Base-by-base conservation (phyloP, 2,888 invertebrate genomes). In the Campopleginae sp. region DNA sequence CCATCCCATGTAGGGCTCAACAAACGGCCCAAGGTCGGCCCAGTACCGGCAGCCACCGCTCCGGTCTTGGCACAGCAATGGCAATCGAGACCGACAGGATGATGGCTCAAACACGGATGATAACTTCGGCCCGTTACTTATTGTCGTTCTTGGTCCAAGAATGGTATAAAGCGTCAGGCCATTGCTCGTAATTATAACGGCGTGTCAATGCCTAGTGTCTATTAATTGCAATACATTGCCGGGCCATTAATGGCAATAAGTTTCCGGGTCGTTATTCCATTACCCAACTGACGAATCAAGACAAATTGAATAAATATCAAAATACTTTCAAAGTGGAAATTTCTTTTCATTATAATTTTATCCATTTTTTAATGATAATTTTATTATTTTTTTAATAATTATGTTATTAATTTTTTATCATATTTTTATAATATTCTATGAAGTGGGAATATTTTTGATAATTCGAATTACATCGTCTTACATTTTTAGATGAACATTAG, bases 81-180 rank as follows among this genome's bases (percentile, higher is more conserved):
- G 14, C 4, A 5, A 14, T 14, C 46, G 14, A 46, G 46, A 46
- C 14, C 14, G 4, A 14, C 46, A 14, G 46, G 46, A 14, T 46
- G 7, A 5, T 7, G 46, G 46, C 8, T 46, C 31, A 70, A 17
- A 5, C 48, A 19, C 65, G 65, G 65, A 65, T 65, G 76, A 76
- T 65, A 65, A 65, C 65, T 65, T 65, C 14, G 76, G 76, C 31
- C 48, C 65, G 33, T 1, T 19, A 76, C 12, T 63, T 48, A 48
- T 65, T 65, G 63, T 31, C 38, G 8, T 63, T 76, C 33, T 31
- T 76, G 65, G 65, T 46, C 48, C 3, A 31, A 14, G 10, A 76
- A 33, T 31, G 48, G 46, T n/a, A 27, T 58, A 27, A 19, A n/a
- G 6, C 51, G 27, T 12, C 46, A 27, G 27, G n/a, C 58, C 27